These are phyloP conservation scores for Lutjanus campechanus DNA, from an alignment of 2,797 vertebrate species.

Conservation along the genomic window DNA sequence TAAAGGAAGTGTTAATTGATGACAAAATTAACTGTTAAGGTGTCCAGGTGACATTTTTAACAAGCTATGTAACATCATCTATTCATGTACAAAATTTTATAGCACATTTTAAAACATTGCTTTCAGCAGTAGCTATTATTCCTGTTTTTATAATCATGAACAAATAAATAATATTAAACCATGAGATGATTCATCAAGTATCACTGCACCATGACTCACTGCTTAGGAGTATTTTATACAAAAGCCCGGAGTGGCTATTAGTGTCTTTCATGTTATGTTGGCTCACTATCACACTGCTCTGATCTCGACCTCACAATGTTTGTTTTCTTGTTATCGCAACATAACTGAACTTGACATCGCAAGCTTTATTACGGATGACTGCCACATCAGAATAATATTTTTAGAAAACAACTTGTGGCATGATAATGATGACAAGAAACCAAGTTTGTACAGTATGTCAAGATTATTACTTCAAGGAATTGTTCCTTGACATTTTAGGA, in stretches of 20 bases:
- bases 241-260: not conserved
- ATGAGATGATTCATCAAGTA: not conserved
- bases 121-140: not conserved
- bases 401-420: not conserved
- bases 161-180: not conserved
- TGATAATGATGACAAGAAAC: not conserved
- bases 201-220: not conserved
- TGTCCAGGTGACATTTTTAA: not conserved
- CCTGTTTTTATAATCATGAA: not conserved
- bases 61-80: not conserved
- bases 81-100: too few relatives aligned
- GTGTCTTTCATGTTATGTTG: not conserved
- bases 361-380: not conserved
- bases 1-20: not conserved
- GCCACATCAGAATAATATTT: not conserved
- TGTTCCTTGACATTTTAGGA: not conserved
- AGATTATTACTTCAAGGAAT: not conserved
- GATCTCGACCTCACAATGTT: not conserved
- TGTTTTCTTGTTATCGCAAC: not conserved
- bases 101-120: not conserved
- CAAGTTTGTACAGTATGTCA: not conserved
- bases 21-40: slow-evolving; percentile 5
- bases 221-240: not conserved
- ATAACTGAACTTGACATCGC: not conserved
- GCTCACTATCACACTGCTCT: not conserved